Evolutionary conservation across 2,888 invertebrate species (phyloP).

Genomic region (Neoaliturus tenellus): DNA sequence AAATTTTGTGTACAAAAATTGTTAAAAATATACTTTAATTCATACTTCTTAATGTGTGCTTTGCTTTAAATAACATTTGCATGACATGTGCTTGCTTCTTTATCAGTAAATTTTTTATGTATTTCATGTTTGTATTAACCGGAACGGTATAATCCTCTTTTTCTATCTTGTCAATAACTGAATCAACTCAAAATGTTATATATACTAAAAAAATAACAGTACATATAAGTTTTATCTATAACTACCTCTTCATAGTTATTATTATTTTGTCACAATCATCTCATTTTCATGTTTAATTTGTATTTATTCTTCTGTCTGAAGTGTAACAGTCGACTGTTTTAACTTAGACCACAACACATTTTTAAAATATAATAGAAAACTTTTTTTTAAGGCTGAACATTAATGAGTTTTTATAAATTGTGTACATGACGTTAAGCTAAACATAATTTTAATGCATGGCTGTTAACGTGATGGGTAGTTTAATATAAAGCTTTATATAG

Average conservation of each 20-base stretch:
- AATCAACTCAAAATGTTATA: too few species aligned
- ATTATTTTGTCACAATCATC: neutral
- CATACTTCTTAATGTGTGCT: slow-evolving; percentile 13
- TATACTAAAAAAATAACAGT: too few species aligned
- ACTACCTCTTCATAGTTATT: neutral
- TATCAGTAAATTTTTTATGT: neutral
- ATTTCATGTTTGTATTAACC: slow-evolving; percentile 37
- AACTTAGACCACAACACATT: too few species aligned
- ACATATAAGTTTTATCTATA: neutral
- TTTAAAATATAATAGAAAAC: too few species aligned
- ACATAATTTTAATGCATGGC: neutral
- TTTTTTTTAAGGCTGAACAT: too few species aligned
- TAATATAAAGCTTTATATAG: neutral
- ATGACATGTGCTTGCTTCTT: slow-evolving; percentile 28
- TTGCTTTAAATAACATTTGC: slow-evolving; percentile 23
- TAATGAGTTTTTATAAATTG: too few species aligned
- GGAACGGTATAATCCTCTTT: slow-evolving; percentile 45
- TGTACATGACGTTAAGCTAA: neutral
- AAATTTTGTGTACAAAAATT: neutral
- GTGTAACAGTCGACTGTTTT: too few species aligned
- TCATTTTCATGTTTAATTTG: neutral
- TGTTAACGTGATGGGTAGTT: neutral
- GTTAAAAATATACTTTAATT: too few species aligned
- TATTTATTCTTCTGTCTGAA: too few species aligned
- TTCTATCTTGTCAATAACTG: too few species aligned